A percentile compares a stretch with the other conserved stretches of the same genome.
phyloP scores from a whole-genome alignment of 1,140 invertebrate species.

The Arctopsyche grandis region DNA sequence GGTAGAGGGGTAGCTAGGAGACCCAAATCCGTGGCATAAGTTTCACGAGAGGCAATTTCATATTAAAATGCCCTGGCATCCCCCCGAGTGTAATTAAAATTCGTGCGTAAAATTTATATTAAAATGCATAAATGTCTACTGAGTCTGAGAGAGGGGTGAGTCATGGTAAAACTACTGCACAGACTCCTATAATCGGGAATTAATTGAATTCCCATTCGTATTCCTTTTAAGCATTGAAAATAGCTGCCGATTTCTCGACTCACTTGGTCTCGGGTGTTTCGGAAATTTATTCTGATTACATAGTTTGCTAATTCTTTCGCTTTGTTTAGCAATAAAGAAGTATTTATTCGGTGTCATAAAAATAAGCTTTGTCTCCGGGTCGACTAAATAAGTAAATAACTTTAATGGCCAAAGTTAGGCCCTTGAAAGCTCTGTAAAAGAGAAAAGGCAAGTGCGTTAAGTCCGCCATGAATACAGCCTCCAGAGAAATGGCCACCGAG shows the following conservation, averaged over 20 bases:
- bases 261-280: too few species aligned
- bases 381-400: conserved; percentile 47
- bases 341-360: conserved; percentile 48
- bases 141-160: neutral
- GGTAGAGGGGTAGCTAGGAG: neutral
- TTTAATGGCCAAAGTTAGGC: conserved; percentile 50
- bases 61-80: conserved; percentile 25
- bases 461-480: conserved; percentile 35
- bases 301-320: too few species aligned
- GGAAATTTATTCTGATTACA: too few species aligned
- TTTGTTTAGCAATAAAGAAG: conserved; percentile 15
- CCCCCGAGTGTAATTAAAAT: conserved; percentile 37
- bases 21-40: conserved; percentile 5
- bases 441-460: conserved; percentile 42
- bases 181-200: too few species aligned
- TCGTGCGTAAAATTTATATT: conserved; percentile 37
- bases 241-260: too few species aligned
- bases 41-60: conserved; percentile 21
- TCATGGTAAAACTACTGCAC: too few species aligned
- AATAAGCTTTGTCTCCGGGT: conserved; percentile 36
- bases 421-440: conserved; percentile 30
- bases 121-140: conserved; percentile 18
- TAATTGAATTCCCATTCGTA: too few species aligned
- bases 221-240: too few species aligned
- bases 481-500: conserved; percentile 29